These are phyloP conservation scores for Amphiduros pacificus DNA, from an alignment of 2,888 invertebrate species.

Conservation along the genomic window DNA sequence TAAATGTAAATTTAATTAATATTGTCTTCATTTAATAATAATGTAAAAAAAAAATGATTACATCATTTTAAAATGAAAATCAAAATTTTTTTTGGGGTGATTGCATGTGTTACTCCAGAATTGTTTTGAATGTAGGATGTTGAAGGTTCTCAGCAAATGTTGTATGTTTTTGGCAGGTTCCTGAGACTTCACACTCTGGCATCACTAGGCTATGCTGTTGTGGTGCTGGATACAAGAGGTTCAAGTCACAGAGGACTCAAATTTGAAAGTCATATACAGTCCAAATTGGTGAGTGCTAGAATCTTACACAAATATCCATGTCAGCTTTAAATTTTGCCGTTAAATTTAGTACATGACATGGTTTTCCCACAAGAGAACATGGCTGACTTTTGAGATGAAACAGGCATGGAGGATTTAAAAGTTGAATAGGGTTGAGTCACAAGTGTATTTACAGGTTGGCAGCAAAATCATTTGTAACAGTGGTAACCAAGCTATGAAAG, in stretches of 20 bases:
- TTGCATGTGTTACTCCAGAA: background rate
- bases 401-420: too few species aligned
- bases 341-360: too few species aligned
- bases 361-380: too few species aligned
- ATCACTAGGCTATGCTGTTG: slow-evolving; percentile 92
- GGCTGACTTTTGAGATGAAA: too few species aligned
- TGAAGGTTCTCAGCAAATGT: background rate
- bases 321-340: too few species aligned
- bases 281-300: slow-evolving; percentile 70
- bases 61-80: background rate
- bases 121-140: background rate
- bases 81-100: background rate
- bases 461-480: too few species aligned
- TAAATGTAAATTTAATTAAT: background rate
- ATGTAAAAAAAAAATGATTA: background rate
- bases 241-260: slow-evolving; percentile 88
- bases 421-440: too few species aligned
- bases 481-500: too few species aligned
- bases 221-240: slow-evolving; percentile 93
- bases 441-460: too few species aligned
- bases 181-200: slow-evolving; percentile 92
- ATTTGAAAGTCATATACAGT: slow-evolving; percentile 88
- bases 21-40: background rate
- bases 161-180: slow-evolving; percentile 70
- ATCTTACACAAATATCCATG: too few species aligned